Evolutionary conservation across 2,888 invertebrate species (phyloP).

Genomic region (Sinodicranocentrus sp.): DNA sequence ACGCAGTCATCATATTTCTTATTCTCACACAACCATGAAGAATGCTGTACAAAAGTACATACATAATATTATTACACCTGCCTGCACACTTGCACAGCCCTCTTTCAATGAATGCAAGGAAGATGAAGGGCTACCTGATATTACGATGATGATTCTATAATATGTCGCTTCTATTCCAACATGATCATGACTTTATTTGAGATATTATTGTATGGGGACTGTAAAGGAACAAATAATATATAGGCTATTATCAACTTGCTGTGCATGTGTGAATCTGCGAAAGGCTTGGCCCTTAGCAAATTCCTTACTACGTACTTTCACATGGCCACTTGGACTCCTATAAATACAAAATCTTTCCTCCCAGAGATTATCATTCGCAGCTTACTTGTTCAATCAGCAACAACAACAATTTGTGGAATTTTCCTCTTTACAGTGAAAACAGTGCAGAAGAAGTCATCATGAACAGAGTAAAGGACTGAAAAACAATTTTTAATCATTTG

Average conservation of each 20-base stretch:
- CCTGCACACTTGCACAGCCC: constrained; percentile 6
- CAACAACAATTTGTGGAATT: constrained; percentile 1
- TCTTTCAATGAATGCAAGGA: constrained; percentile 36
- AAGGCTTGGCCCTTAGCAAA: constrained; percentile 50
- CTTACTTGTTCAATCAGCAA: constrained; percentile 33
- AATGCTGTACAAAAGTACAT: neutral
- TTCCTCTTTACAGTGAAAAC: constrained; percentile 30
- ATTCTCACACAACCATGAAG: neutral
- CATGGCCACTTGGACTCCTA: constrained; percentile 58
- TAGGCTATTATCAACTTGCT: neutral
- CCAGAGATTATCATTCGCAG: constrained; percentile 53
- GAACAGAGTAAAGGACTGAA: constrained; percentile 22
- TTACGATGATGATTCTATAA: neutral
- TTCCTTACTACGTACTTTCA: constrained; percentile 49
- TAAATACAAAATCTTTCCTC: constrained; percentile 59
- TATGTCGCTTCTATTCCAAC: neutral
- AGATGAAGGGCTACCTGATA: constrained; percentile 37
- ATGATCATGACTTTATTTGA: constrained; percentile 11
- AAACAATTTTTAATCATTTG: neutral
- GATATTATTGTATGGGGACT: constrained; percentile 19
- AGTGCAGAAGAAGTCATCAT: constrained; percentile 9
- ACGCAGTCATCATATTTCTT: constrained; percentile 43
- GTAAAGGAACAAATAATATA: constrained; percentile 3
- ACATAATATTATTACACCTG: neutral
- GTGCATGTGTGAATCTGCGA: neutral